Evolutionary conservation across 2,113 vertebrate genomes (phyloP).

Genomic region (Corythornis madagascariensis): DNA sequence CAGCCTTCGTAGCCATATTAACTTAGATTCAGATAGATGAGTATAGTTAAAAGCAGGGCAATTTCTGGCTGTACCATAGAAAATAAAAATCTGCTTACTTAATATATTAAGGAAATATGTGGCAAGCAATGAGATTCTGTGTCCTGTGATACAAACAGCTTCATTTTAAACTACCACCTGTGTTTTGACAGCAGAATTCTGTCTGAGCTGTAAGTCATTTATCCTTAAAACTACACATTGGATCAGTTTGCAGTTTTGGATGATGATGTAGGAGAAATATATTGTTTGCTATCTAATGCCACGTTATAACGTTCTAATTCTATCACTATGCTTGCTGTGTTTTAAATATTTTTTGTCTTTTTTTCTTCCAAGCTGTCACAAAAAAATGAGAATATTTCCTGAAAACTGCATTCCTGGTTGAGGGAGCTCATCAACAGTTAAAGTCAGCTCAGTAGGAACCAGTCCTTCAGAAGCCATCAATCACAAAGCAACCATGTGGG

Average conservation of each 20-base stretch:
- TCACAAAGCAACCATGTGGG: neutral
- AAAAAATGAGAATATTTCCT: neutral
- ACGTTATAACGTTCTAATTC: neutral
- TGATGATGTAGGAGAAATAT: neutral
- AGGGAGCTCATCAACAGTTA: neutral
- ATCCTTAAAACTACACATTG: neutral
- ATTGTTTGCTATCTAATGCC: neutral
- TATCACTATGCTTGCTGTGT: neutral
- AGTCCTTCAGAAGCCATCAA: neutral
- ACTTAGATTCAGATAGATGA: neutral
- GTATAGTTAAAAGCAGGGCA: neutral
- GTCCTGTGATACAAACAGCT: neutral
- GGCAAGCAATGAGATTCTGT: neutral
- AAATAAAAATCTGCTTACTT: neutral
- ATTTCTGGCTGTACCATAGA: neutral
- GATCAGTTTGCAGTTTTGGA: neutral
- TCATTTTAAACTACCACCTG: neutral
- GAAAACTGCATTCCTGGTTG: neutral
- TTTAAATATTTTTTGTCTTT: neutral
- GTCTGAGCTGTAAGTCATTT: neutral
- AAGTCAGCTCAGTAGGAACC: neutral
- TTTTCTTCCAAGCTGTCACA: neutral
- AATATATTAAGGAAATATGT: neutral
- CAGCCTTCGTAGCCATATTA: neutral
- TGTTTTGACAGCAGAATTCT: neutral